Base-by-base conservation (phyloP, 2,113 vertebrate species). In the Phrynosoma platyrhinos region DNA sequence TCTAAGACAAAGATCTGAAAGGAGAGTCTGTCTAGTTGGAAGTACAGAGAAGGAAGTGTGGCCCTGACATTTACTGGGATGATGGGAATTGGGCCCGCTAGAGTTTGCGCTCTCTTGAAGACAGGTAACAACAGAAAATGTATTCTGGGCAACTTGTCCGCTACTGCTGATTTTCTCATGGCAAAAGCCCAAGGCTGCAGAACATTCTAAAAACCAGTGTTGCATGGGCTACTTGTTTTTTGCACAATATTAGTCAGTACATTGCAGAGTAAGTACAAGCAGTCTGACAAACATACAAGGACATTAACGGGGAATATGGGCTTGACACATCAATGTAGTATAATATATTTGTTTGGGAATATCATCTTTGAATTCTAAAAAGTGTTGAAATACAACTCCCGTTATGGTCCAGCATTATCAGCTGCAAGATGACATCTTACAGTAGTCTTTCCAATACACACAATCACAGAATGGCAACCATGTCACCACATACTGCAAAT, bases 241-340 rank as follows among this genome's bases (percentile, higher is more conserved):
- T 77, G 53, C 12, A 82, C 53, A 64, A 27, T 16, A 64, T 7
- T 5, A 10, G 25, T 30, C 42, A 74, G 66, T 76, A 23, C 52
- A 82, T 76, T 83, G 55, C 25, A 30, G 55, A 94, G 36, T 0
- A 92, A 83, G n/a, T 82, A 53, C 69, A 68, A 83, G 27, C 64
- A 66, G 81, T 85, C 89, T 83, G 72, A 79, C 36, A 89, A 91
- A 2, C 23, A 83, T 14, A 27, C 52, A n/a, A 66, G 21, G 18
- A 71, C 89, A 87, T 84, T 82, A 85, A 77, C 87, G 89, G 84
- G 58, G 66, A 81, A 82, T 58, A 83, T 81, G 91, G 88, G 78
- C 8, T 87, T 80, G 83, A 0, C 16, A 86, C 84, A 32, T 36
- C 18, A 47, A 5, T 2, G 52, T 77, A 79, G 18, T 79, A 64